Base-by-base conservation (phyloP, 2,888 invertebrate genomes). In the Ectemnius continuus region DNA sequence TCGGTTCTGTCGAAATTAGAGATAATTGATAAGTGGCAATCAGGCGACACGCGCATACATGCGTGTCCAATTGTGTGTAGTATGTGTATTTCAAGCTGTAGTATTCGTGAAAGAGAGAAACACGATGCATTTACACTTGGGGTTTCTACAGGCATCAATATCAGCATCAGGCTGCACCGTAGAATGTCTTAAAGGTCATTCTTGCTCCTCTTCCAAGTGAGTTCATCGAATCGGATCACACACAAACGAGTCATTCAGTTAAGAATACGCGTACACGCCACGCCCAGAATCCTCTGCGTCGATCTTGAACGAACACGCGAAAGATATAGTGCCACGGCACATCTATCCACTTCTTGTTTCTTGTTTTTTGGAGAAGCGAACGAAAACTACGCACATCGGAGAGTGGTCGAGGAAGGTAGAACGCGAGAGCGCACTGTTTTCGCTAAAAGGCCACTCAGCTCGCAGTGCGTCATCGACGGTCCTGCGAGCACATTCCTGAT, bases 21-120 rank as follows among this genome's bases (percentile, higher is more conserved):
- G 62, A 60, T 69, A 72, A 77, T 77, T 72, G 77, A 76, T 68
- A 77, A 75, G 75, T 63, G 56, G 66, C 67, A 46, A 63, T 71
- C 65, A 62, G 20, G 71, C 46, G 62, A 62, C 36, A 8, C 56
- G 56, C 36, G 48, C 61, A 56, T 67, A 59, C 66, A 26, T 46
- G 52, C 56, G 67, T 6, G 36, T 60, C 66, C 18, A 63, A 67
- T 65, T 68, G 23, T 23, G 2, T 23, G 57, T 46, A 58, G 57
- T 46, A 58, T 28, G 26, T 23, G 68, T 77, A 28, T 61, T 47
- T 11, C 26, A 57, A 48, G 5, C 16, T 28, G 8, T 5, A 16
- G 16, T 16, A 16, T 16, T 52, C 14, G 2, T 52, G 16, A 14
- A 16, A 52, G 36, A 48, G 75, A 60, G 61, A 16, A 8, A 60